Conservation (phyloP, 2,113 vertebrate genomes). For the Chaenocephalus aceratus region DNA sequence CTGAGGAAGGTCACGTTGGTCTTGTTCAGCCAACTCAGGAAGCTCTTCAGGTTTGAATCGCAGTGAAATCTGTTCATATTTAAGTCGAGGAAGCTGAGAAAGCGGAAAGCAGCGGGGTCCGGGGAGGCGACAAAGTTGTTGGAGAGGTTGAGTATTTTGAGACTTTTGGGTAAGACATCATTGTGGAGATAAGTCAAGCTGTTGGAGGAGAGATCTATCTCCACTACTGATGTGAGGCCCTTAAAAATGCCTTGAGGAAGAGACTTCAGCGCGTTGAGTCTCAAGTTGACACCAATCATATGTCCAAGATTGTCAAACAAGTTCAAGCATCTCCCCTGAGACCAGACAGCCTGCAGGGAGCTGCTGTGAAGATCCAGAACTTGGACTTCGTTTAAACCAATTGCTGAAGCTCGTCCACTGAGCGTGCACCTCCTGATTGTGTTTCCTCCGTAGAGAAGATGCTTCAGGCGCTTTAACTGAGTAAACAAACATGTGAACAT, state of each 20-base stretch:
- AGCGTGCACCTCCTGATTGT: slow-evolving; percentile 77
- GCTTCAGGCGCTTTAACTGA: slow-evolving; percentile 67
- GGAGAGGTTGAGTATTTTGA: slow-evolving; percentile 84
- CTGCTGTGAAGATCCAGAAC: slow-evolving; percentile 86
- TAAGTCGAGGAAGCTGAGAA: slow-evolving; percentile 81
- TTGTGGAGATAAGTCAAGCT: slow-evolving; percentile 82
- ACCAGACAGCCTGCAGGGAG: slow-evolving; percentile 88
- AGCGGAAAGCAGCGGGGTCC: slow-evolving; percentile 81
- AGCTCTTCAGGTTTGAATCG: slow-evolving; percentile 78
- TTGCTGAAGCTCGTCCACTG: background rate
- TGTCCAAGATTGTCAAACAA: slow-evolving; percentile 85
- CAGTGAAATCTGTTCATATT: slow-evolving; percentile 87
- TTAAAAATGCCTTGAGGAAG: slow-evolving; percentile 87
- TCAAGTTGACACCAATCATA: slow-evolving; percentile 81
- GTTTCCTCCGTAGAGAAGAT: slow-evolving; percentile 83
- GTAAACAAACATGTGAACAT: slow-evolving; percentile 81
- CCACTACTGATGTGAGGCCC: slow-evolving; percentile 79
- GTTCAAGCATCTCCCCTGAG: slow-evolving; percentile 81
- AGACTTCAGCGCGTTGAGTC: slow-evolving; percentile 82
- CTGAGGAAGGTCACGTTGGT: slow-evolving; percentile 82
- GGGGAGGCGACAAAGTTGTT: slow-evolving; percentile 88
- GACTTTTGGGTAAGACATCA: slow-evolving; percentile 80
- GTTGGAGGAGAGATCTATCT: slow-evolving; percentile 87
- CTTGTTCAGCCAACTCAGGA: slow-evolving; percentile 85
- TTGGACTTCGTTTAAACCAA: slow-evolving; percentile 66